These are phyloP conservation scores for Myioborus melanocephalus DNA, from an alignment of 2,797 vertebrate genomes.

Conservation along the genomic window DNA sequence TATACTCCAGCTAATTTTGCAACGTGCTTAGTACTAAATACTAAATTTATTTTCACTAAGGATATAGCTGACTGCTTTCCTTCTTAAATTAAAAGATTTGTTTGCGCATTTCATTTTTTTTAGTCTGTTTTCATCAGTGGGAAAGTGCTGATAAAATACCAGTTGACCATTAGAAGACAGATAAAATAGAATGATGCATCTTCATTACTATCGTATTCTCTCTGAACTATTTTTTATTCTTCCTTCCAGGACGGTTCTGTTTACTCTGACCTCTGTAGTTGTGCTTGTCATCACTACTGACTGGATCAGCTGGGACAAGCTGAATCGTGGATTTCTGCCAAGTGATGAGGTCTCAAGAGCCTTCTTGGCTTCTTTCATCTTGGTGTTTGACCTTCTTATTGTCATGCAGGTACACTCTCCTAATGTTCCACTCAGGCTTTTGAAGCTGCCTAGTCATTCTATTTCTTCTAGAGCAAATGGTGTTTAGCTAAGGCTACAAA, in stretches of 20 bases:
- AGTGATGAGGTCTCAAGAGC: slow-evolving; percentile 97
- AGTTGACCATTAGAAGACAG: background rate
- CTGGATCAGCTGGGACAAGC: slow-evolving; percentile 99
- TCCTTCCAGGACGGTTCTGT: slow-evolving; percentile 87
- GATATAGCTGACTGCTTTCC: background rate
- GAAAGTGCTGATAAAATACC: background rate
- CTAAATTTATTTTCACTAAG: background rate
- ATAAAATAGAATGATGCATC: background rate
- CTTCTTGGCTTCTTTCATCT: slow-evolving; percentile 96
- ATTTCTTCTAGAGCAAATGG: background rate
- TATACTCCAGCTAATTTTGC: background rate
- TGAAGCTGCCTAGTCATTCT: background rate
- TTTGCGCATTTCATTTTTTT: background rate
- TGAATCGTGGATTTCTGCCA: slow-evolving; percentile 95
- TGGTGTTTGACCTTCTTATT: slow-evolving; percentile 99
- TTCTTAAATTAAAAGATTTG: background rate
- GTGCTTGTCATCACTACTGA: slow-evolving; percentile 96
- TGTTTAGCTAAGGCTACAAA: background rate
- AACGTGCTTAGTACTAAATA: background rate
- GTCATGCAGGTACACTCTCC: slow-evolving; percentile 91
- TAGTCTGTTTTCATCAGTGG: background rate
- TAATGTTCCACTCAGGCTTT: background rate
- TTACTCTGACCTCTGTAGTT: slow-evolving; percentile 93
- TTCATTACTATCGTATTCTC: background rate
- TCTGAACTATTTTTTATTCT: slow-evolving; percentile 17